Percentiles rank a stretch among this genome's conserved stretches.
These are phyloP conservation scores for Corvus cornix DNA, from an alignment of 2,113 vertebrate species.

Conservation along the genomic window DNA sequence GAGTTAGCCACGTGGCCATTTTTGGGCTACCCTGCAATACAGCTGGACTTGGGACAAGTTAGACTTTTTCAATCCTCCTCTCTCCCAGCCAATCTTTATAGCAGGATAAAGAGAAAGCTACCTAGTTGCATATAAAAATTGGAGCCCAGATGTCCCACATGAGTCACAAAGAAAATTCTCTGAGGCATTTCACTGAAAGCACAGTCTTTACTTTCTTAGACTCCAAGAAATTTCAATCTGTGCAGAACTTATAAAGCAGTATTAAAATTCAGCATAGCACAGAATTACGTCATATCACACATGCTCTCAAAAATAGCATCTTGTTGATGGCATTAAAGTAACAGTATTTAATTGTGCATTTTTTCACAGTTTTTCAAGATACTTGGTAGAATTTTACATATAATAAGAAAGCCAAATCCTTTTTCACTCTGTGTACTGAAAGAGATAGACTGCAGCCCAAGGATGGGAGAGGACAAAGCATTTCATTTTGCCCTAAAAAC, in stretches of 20 bases:
- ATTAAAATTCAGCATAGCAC: constrained; percentile 33
- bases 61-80: background rate
- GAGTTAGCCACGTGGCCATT: background rate
- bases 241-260: background rate
- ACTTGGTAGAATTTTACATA: background rate
- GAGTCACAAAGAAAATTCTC: background rate
- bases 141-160: background rate
- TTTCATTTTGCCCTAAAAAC: constrained; percentile 2
- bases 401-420: background rate
- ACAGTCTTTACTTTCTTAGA: background rate
- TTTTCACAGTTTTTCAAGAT: constrained; percentile 22
- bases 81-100: background rate
- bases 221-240: background rate
- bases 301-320: constrained; percentile 42
- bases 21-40: background rate
- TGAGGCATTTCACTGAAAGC: background rate
- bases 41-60: background rate
- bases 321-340: constrained; percentile 30
- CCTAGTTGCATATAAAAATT: background rate
- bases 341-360: constrained; percentile 26
- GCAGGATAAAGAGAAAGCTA: background rate
- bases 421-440: background rate
- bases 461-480: background rate
- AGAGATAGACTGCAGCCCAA: background rate
- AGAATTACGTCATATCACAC: background rate